These are phyloP conservation scores for Pachycephus smyrnensis DNA, from an alignment of 2,888 invertebrate species.

Conservation along the genomic window DNA sequence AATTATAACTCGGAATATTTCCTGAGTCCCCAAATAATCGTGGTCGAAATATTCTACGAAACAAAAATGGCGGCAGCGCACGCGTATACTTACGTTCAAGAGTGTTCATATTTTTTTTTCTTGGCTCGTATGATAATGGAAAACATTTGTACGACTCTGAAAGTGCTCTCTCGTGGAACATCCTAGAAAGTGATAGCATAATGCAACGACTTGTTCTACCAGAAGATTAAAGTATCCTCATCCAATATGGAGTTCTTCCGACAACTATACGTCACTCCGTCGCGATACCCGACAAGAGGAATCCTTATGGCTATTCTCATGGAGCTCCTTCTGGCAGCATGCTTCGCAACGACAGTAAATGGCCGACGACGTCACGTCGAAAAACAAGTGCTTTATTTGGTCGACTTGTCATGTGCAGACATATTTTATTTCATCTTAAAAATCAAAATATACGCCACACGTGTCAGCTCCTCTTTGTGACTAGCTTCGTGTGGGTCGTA, in stretches of 20 bases:
- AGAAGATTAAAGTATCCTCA: not conserved
- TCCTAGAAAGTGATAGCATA: not conserved
- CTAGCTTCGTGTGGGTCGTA: conserved; percentile 21
- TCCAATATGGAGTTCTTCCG: not conserved
- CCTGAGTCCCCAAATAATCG: not conserved
- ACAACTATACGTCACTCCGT: not conserved
- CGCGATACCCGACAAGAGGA: not conserved
- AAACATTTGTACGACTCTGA: not conserved
- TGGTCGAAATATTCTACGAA: not conserved
- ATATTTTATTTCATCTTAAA: conserved; percentile 23
- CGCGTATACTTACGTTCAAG: not conserved
- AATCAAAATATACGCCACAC: conserved; percentile 25
- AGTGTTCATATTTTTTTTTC: not conserved
- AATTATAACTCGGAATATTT: too few species aligned
- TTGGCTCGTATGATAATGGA: not conserved
- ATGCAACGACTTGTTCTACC: not conserved
- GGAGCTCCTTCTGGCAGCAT: not conserved
- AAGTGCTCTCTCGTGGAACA: not conserved
- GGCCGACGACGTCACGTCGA: not conserved
- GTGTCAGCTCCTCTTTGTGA: conserved; percentile 15
- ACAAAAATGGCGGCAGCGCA: not conserved
- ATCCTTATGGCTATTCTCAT: not conserved
- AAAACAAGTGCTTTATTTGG: conserved; percentile 7
- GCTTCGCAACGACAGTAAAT: not conserved
- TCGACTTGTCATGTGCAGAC: conserved; percentile 10